Evolutionary conservation across 1,140 invertebrate species (phyloP).

Genomic region (Macrobrachium nipponense): DNA sequence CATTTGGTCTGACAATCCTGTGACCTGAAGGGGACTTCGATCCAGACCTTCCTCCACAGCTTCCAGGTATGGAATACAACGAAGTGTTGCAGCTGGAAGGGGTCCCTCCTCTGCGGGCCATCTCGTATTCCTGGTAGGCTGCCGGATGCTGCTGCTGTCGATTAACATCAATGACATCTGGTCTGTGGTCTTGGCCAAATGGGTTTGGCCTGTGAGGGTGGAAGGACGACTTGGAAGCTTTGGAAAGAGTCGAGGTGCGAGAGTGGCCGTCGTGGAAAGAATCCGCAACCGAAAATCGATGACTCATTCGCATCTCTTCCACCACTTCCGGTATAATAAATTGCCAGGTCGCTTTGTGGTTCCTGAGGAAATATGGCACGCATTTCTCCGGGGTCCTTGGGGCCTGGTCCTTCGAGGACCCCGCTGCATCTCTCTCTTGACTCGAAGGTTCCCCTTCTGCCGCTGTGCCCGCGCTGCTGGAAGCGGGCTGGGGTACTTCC

Average conservation of each 20-base stretch:
- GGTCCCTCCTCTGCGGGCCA: not conserved
- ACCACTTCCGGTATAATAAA: slow-evolving; percentile 51
- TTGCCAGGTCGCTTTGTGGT: slow-evolving; percentile 47
- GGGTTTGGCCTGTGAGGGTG: slow-evolving; percentile 30
- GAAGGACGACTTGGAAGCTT: slow-evolving; percentile 37
- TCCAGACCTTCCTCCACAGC: not conserved
- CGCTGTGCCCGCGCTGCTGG: not conserved
- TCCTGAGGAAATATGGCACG: slow-evolving; percentile 52
- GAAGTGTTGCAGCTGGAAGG: slow-evolving; percentile 45
- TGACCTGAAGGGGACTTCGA: not conserved
- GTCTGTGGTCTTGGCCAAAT: not conserved
- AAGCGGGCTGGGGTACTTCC: not conserved
- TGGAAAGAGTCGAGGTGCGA: slow-evolving; percentile 38
- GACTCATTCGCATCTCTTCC: not conserved
- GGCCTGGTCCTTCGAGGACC: not conserved
- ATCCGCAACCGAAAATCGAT: not conserved
- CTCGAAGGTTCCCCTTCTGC: not conserved
- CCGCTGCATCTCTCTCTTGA: not conserved
- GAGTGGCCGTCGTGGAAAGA: slow-evolving; percentile 14
- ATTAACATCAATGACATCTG: not conserved
- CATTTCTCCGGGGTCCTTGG: slow-evolving; percentile 25
- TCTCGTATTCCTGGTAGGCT: not conserved
- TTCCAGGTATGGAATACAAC: slow-evolving; percentile 30
- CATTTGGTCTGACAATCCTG: not conserved
- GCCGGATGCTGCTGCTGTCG: too few relatives aligned